Base-by-base conservation (phyloP, 2,113 vertebrate species). In the Ia io region DNA sequence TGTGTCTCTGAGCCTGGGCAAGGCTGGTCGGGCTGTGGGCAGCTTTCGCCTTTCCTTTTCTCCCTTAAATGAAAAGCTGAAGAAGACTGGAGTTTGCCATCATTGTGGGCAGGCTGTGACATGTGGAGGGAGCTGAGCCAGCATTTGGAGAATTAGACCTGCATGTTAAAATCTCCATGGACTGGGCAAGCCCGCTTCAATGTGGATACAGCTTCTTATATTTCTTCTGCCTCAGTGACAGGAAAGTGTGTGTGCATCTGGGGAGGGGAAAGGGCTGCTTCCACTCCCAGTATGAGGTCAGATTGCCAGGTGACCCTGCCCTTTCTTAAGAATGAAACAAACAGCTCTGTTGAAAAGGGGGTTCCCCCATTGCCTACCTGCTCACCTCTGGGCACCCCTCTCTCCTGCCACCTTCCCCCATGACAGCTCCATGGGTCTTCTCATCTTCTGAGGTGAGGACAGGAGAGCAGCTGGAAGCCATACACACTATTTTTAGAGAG, bases 161-260 rank as follows among this genome's bases (percentile, higher is more conserved):
- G 51, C 16, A 2, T 4, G 13, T 1, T 35, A 56, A n/a, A 16
- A n/a, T 44, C 35, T 76, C 51, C 9, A 1, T 9, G 49, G 77
- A 2, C 3, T 0, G 9, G 51, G 73, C 42, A 23, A 37, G 8
- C n/a, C 63, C 0, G 0, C 56, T 51, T 47, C 0, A 0, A 3
- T 23, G 37, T 9, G 70, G 84, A 79, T 17, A 32, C 3, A 6
- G 13, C 32, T 40, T 49, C 82, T 63, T 9, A 6, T 5, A 32
- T 47, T 44, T 12, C 16, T 47, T 37, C 79, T 51, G 14, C 35
- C 9, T 59, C 30, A 0, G 9, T 51, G 28, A 42, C 59, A 63
- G 28, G 82, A 18, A 20, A 6, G 44, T 0, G 30, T 86, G 63
- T 65, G 59, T 14, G 8, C 69, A 10, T 28, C 37, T 14, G 30